Conservation (phyloP, 2,888 invertebrate species). For the Pristionchus maxplancki region DNA sequence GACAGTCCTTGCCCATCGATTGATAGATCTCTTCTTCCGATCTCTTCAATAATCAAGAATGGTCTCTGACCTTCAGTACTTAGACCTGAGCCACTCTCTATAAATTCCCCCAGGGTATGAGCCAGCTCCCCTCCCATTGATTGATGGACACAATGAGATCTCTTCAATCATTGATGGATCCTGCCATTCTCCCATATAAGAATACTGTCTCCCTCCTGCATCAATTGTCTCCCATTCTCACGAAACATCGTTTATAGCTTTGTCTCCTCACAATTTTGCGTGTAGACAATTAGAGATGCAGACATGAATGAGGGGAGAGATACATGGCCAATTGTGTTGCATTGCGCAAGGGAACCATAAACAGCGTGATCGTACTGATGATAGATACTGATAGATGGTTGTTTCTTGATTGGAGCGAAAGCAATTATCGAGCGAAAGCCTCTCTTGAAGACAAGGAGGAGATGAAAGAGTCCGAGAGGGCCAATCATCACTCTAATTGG, state of each 20-base stretch:
- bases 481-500: slow-evolving; percentile 37
- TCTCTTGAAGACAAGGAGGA: background rate
- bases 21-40: too few relatives aligned
- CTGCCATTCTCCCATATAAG: slow-evolving; percentile 37
- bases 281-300: slow-evolving; percentile 43
- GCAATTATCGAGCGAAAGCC: slow-evolving; percentile 5
- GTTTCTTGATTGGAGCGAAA: background rate
- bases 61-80: too few relatives aligned
- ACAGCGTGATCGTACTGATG: background rate
- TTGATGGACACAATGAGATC: background rate
- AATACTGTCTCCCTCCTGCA: slow-evolving; percentile 33
- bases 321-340: background rate
- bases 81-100: too few relatives aligned
- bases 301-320: slow-evolving; percentile 34
- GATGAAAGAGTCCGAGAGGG: slow-evolving; percentile 48
- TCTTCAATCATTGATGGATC: slow-evolving; percentile 16
- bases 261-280: slow-evolving; percentile 28
- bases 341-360: slow-evolving; percentile 44
- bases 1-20: too few relatives aligned
- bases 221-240: slow-evolving; percentile 48
- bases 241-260: slow-evolving; percentile 43
- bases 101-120: too few relatives aligned
- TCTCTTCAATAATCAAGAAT: too few relatives aligned
- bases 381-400: background rate
- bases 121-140: too few relatives aligned